Conservation (phyloP, 2,888 invertebrate genomes). For the Salticus scenicus region DNA sequence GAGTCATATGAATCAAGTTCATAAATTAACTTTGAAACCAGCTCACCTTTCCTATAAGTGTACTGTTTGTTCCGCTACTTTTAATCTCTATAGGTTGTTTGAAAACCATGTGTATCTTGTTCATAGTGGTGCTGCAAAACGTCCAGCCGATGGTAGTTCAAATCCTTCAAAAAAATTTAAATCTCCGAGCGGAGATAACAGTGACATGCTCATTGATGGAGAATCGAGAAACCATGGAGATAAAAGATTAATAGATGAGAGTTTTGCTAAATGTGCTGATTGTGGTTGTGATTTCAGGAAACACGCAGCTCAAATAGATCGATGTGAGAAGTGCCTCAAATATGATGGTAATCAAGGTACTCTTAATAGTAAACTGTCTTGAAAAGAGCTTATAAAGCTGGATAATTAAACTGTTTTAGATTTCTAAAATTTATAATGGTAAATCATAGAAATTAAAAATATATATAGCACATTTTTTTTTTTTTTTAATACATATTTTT, state of each 20-base stretch:
- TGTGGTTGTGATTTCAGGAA: constrained; percentile 36
- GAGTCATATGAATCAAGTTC: constrained; percentile 91
- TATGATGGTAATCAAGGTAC: constrained; percentile 48
- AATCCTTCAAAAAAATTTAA: constrained; percentile 54
- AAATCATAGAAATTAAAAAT: not conserved
- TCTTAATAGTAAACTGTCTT: constrained; percentile 41
- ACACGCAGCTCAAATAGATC: constrained; percentile 32
- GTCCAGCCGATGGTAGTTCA: constrained; percentile 51
- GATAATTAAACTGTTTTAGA: constrained; percentile 37
- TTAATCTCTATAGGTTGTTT: constrained; percentile 95
- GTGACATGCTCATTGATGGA: not conserved
- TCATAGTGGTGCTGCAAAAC: constrained; percentile 83
- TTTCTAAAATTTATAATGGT: not conserved
- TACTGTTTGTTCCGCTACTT: constrained; percentile 94
- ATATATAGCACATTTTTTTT: constrained; percentile 39
- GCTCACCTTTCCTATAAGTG: constrained; percentile 96
- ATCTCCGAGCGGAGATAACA: not conserved
- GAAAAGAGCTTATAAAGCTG: constrained; percentile 57
- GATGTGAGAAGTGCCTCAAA: constrained; percentile 66
- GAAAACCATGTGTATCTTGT: constrained; percentile 95
- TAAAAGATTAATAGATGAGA: constrained; percentile 29
- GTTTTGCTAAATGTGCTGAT: constrained; percentile 34
- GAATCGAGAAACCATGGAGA: constrained; percentile 45
- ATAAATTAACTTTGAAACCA: constrained; percentile 92
- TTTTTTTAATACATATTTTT: constrained; percentile 56